A percentile compares a stretch with the other conserved stretches of the same genome.
These are phyloP conservation scores for Motacilla alba DNA, from an alignment of 2,113 vertebrate species.

Conservation along the genomic window DNA sequence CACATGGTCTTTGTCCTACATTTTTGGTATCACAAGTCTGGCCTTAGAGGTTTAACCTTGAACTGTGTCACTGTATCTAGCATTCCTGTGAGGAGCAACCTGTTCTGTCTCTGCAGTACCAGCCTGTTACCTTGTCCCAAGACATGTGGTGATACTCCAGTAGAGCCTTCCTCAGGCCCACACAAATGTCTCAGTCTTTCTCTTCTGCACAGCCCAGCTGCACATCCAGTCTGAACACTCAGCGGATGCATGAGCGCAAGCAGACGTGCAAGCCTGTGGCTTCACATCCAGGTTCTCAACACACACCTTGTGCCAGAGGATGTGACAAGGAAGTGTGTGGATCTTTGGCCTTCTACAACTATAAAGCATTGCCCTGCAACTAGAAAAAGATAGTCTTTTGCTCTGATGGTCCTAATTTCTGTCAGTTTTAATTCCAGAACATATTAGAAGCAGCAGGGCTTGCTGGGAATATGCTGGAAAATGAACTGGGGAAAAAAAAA, in stretches of 20 bases:
- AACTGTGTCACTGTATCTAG: background rate
- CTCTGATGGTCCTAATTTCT: background rate
- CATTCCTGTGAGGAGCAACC: background rate
- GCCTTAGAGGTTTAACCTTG: background rate
- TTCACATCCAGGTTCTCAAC: background rate
- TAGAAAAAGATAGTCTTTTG: background rate
- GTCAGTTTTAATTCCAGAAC: background rate
- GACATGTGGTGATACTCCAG: background rate
- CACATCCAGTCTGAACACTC: background rate
- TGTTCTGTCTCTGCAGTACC: background rate
- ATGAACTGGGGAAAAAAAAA: background rate
- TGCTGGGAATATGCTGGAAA: background rate
- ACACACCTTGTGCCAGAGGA: background rate
- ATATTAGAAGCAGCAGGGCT: background rate
- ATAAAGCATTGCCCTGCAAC: background rate
- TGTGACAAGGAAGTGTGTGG: background rate
- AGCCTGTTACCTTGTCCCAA: background rate
- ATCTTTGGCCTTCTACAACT: background rate
- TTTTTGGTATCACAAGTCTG: background rate
- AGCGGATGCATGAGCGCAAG: fast-evolving
- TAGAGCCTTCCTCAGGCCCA: background rate
- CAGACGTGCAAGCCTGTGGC: background rate
- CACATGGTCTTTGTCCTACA: background rate
- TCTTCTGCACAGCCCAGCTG: background rate
- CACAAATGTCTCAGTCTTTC: background rate